Evolutionary conservation across 2,797 vertebrate species (phyloP), one percentile per base, ranked within the genome.

Genomic region (Odontamblyopus rebecca): DNA sequence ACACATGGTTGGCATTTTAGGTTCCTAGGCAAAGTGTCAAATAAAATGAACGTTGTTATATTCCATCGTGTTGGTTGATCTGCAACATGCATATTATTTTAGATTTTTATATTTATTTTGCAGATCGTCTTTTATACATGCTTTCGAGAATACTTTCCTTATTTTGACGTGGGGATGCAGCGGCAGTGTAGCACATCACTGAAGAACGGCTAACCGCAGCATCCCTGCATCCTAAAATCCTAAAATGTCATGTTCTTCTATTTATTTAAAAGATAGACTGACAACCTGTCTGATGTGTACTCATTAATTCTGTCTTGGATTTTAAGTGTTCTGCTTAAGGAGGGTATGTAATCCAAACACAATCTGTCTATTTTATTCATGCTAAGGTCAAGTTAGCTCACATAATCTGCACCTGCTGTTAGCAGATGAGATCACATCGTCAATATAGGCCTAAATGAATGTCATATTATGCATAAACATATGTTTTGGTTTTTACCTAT

Each of bases 341-440:
- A 67, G 62, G 69, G 82, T 77, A 79, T 54, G 84, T 80, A 69
- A 19, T 30, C 0, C 38, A 69, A 63, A 6, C 32, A 50, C 2
- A 9, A 60, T 19, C 18, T 54, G 61, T 72, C 48, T 70, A 48
- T 74, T 64, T 61, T 70, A 56, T 57, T 70, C 76, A 88, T 80
- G 89, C 90, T 91, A 92, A 92, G 90, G 92, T 93, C 91, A 92
- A 83, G 80, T 74, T 86, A 90, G 90, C 91, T 91, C 89, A 88
- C 82, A 73, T 38, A 59, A 73, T 70, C 73, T 87, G 85, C 82
- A 86, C 75, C 82, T 85, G 73, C 71, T 69, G 35, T 32, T 11
- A 23, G 27, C 67, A 71, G 8, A 68, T 66, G 32, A 9, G 30
- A 19, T 30, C 15, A 32, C 30, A 35, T 11, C 30, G 9, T 35